A percentile compares a stretch with the other conserved stretches of the same genome.
These are phyloP conservation scores for Chaetophractus vellerosus DNA, from an alignment of 2,797 vertebrate genomes.

Conservation along the genomic window DNA sequence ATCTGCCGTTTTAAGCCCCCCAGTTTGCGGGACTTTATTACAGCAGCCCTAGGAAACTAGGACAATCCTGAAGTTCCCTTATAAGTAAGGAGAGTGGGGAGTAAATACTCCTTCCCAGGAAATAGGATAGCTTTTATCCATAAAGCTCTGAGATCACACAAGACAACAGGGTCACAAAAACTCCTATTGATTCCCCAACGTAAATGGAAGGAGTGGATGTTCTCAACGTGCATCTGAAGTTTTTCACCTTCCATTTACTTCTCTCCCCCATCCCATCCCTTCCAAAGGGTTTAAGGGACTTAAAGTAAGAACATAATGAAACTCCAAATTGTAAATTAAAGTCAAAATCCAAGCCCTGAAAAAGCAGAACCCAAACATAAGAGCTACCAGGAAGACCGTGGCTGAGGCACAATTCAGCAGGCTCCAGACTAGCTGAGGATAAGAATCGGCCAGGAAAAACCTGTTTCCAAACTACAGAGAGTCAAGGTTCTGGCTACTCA, in stretches of 20 bases:
- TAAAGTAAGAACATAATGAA: slow-evolving; percentile 18
- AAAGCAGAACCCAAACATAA: not conserved
- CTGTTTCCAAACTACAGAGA: slow-evolving; percentile 45
- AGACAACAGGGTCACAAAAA: not conserved
- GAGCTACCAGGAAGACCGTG: not conserved
- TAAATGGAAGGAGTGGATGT: not conserved
- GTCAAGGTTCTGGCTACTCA: not conserved
- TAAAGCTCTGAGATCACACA: not conserved
- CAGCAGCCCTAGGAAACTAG: no score
- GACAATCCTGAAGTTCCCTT: not conserved
- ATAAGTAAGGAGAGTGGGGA: not conserved
- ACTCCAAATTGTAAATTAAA: slow-evolving; percentile 36
- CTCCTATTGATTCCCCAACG: not conserved
- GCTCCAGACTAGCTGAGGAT: not conserved
- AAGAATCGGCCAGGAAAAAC: not conserved
- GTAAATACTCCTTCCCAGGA: not conserved
- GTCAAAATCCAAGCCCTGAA: not conserved
- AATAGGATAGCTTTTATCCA: not conserved
- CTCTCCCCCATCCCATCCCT: not conserved
- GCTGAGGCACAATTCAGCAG: not conserved
- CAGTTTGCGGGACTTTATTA: no score
- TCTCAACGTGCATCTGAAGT: slow-evolving; percentile 75
- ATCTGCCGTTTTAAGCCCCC: no score
- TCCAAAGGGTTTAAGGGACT: not conserved
- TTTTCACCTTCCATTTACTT: slow-evolving; percentile 22